Percentiles rank a stretch among this genome's conserved stretches.
Conservation (phyloP, 2,113 vertebrate genomes). For the Arizona elegans region DNA sequence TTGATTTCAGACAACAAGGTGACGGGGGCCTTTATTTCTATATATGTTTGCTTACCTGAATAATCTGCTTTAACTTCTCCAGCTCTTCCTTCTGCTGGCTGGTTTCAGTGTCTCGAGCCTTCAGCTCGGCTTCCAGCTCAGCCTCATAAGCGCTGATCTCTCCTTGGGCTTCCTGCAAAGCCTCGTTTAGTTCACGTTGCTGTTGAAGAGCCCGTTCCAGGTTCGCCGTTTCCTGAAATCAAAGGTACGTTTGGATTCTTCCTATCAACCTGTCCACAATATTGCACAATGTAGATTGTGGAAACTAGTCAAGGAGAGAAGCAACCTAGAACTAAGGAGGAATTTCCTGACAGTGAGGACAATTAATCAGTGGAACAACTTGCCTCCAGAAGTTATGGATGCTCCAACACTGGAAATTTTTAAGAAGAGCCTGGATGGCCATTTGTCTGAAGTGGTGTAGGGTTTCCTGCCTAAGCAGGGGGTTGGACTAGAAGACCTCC, state of each 20-base stretch:
- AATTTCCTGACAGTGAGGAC: too few relatives aligned
- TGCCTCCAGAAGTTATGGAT: too few relatives aligned
- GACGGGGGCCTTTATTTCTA: neutral
- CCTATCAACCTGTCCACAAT: too few relatives aligned
- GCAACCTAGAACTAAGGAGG: too few relatives aligned
- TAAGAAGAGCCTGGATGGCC: accelerated
- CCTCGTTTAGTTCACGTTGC: slow-evolving; percentile 69
- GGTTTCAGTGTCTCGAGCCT: slow-evolving; percentile 68
- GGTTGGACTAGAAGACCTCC: too few relatives aligned
- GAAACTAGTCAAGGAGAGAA: too few relatives aligned
- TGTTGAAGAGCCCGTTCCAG: slow-evolving; percentile 68
- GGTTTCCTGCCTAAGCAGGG: too few relatives aligned
- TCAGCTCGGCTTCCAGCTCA: slow-evolving; percentile 74
- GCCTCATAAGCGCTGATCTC: slow-evolving; percentile 67
- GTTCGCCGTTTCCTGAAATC: slow-evolving; percentile 73
- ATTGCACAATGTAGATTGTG: neutral
- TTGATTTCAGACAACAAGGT: neutral
- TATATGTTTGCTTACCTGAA: slow-evolving; percentile 64
- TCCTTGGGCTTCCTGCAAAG: slow-evolving; percentile 70
- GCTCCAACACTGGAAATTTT: too few relatives aligned
- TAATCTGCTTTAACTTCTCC: slow-evolving; percentile 58
- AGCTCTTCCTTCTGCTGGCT: slow-evolving; percentile 76
- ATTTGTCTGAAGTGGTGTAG: too few relatives aligned
- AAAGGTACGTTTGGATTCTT: neutral
- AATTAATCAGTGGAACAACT: too few relatives aligned